Evolutionary conservation across 2,113 vertebrate species (phyloP), one percentile per base, ranked within the genome.

Genomic region (Martes martes): DNA sequence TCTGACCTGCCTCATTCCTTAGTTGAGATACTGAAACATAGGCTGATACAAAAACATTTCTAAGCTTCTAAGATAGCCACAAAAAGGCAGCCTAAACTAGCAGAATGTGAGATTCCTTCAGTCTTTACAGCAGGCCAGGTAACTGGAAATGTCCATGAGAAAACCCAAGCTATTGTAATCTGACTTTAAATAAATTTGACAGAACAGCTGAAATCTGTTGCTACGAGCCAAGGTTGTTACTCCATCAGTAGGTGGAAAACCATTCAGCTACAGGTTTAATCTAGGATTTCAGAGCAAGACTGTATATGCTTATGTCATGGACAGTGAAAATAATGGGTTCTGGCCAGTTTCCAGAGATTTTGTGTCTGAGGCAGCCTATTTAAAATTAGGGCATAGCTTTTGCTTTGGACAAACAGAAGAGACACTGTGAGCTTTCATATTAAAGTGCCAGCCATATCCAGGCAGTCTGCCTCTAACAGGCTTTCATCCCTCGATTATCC

Each of bases 191-290:
- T 88, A 84, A 57, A 39, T 39, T 33, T 80, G 84, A 80, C 7
- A 88, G 59, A 91, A 89, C 55, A 74, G n/a, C 89, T 96, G 52
- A 52, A 89, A 76, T n/a, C 36, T 69, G 10, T 79, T 88, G 93
- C n/a, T 11, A 0, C 28, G 36, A 76, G 24, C 93, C 31, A 71
- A 39, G 42, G 21, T 39, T 94, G 24, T 85, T 57, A 82, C 36
- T 50, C 33, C 11, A 61, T 94, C 19, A 57, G 8, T 36, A 65
- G 33, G 28, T 33, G 5, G 36, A 76, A 93, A 93, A 52, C 61
- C 59, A 65, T 57, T 95, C 10, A 57, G 23, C 52, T 19, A 39
- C 26, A 21, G 0, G 42, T 81, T 78, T 90, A 83, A 79, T 69
- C 42, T 23, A 47, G 59, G 50, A 84, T 74, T 79, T 91, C 90